A percentile compares a stretch with the other conserved stretches of the same genome.
phyloP scores from a whole-genome alignment of 2,888 invertebrate species.

The Leucoptera coffeella region DNA sequence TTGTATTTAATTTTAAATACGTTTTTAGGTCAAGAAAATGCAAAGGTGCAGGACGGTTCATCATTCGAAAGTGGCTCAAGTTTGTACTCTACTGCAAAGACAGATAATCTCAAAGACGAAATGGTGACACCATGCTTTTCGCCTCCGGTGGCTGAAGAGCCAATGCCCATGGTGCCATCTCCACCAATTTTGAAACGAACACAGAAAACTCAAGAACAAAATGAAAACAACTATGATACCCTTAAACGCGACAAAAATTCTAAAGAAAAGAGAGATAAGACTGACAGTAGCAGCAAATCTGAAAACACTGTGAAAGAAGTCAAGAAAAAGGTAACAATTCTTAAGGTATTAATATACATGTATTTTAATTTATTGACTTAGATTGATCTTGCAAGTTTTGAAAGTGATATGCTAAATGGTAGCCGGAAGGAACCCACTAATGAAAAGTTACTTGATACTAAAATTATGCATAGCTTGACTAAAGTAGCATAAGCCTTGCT shows the following conservation, averaged over 20 bases:
- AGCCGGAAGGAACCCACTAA: no score
- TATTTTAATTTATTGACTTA: no score
- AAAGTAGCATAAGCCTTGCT: no score
- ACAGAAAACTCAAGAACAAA: no score
- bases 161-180: slow-evolving; percentile 35
- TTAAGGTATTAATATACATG: no score
- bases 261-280: slow-evolving; percentile 24
- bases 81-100: slow-evolving; percentile 69
- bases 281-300: slow-evolving; percentile 18
- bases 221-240: not conserved
- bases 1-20: no score
- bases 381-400: no score
- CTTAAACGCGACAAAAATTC: not conserved
- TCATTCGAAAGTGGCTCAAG: slow-evolving; percentile 86
- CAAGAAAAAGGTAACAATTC: no score
- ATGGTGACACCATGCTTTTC: slow-evolving; percentile 57
- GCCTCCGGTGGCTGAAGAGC: slow-evolving; percentile 47
- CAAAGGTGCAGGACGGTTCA: slow-evolving; percentile 65
- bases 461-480: no score
- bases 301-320: slow-evolving; percentile 28
- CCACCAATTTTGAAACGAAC: no score
- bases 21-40: slow-evolving; percentile 51
- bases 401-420: no score
- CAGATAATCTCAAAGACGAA: slow-evolving; percentile 62
- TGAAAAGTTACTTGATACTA: no score